Conservation (phyloP, 2,797 vertebrate species). For the Enteromius fasciolatus region DNA sequence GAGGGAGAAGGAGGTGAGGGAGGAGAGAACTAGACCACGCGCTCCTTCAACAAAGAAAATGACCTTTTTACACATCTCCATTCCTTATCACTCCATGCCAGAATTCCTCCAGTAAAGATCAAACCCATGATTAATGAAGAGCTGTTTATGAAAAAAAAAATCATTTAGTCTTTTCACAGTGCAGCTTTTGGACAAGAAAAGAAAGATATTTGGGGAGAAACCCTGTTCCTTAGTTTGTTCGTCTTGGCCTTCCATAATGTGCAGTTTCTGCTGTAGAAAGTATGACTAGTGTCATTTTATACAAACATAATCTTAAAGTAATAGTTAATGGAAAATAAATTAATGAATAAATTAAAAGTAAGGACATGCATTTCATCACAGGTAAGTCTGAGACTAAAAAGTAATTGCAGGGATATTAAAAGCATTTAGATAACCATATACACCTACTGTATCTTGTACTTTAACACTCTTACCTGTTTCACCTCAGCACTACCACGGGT, state of each 20-base stretch:
- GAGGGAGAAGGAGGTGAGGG: slow-evolving; percentile 87
- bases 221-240: slow-evolving; percentile 87
- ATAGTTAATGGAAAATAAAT: slow-evolving; percentile 64
- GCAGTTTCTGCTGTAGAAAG: slow-evolving; percentile 92
- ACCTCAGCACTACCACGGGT: slow-evolving; percentile 48
- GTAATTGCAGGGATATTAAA: slow-evolving; percentile 57
- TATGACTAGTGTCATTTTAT: slow-evolving; percentile 90
- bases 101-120: slow-evolving; percentile 89
- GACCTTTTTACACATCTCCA: slow-evolving; percentile 95
- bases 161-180: slow-evolving; percentile 86
- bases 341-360: slow-evolving; percentile 62
- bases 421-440: slow-evolving; percentile 36
- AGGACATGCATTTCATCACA: slow-evolving; percentile 71
- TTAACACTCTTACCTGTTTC: slow-evolving; percentile 35
- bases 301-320: slow-evolving; percentile 79
- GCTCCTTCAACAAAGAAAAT: slow-evolving; percentile 67
- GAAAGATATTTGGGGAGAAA: slow-evolving; percentile 64
- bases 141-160: slow-evolving; percentile 78
- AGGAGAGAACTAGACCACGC: slow-evolving; percentile 83
- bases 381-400: slow-evolving; percentile 39
- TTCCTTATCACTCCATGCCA: slow-evolving; percentile 90
- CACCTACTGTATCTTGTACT: slow-evolving; percentile 45
- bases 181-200: slow-evolving; percentile 82
- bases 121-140: slow-evolving; percentile 78
- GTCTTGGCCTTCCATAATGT: slow-evolving; percentile 88